Evolutionary conservation across 2,113 vertebrate genomes (phyloP).

Genomic region (Podiceps cristatus): DNA sequence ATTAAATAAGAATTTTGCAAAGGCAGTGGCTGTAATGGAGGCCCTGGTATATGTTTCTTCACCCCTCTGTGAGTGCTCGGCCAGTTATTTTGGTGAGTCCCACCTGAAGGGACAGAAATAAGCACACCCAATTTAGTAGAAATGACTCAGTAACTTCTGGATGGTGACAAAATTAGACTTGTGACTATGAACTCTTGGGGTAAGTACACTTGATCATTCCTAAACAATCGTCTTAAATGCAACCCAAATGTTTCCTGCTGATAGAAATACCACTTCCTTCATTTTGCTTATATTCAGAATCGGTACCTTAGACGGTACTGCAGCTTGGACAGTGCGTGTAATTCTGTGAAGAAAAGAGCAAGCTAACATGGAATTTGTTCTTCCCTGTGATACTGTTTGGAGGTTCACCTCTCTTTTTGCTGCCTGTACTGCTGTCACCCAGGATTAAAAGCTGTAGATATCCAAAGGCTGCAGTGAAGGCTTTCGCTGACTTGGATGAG

Average conservation of each 20-base stretch:
- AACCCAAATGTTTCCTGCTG: not conserved
- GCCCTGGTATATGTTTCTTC: not conserved
- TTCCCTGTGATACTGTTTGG: not conserved
- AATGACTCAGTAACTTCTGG: not conserved
- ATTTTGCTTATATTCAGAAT: not conserved
- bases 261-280: conserved; percentile 23
- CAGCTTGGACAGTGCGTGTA: accelerated
- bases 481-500: not conserved
- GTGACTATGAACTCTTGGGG: not conserved
- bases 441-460: not conserved
- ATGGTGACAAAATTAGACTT: not conserved
- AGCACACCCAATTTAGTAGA: not conserved
- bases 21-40: not conserved
- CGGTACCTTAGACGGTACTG: not conserved
- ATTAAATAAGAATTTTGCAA: not conserved
- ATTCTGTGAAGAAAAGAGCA: not conserved
- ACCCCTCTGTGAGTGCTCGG: not conserved
- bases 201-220: not conserved
- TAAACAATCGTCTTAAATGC: not conserved
- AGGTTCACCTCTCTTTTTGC: not conserved
- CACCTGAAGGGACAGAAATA: not conserved
- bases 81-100: not conserved
- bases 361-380: not conserved
- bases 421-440: not conserved
- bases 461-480: not conserved